Base-by-base conservation (phyloP, 30 jellyfish, hydroid and myxozoan genomes). In the Turritopsis dohrnii region DNA sequence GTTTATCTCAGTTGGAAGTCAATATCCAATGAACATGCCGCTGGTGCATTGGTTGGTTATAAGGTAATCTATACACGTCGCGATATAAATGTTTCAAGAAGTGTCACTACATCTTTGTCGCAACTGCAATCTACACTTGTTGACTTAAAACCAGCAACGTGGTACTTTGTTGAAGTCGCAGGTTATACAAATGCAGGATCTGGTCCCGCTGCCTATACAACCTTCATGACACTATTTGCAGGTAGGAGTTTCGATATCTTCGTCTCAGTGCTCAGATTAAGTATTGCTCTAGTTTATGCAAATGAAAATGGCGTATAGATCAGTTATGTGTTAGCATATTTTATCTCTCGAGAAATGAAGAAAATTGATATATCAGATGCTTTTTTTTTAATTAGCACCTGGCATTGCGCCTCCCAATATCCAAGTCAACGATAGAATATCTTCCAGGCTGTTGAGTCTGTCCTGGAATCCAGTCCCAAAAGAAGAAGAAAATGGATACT, bases 391-490 rank as follows among this genome's bases (percentile, higher is more conserved):
- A 3, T 3, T 69, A 69, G 77, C 77, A 69, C 77, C 77, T 7
- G 77, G 77, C 9, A 21, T 69, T 0, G 4, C 77, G 9, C 77
- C 77, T n/a, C 77, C 77, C 77, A 27, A 69, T 69, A 27, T 69
- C 22, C 8, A 23, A n/a, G 28, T 23, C 17, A 27, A 69, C 0
- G 77, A 69, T 69, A 69, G 77, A 69, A n/a, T 69, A n/a, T 69
- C 77, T 5, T 8, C 83, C 18, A 22, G 17, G 18, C 60, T 22
- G 25, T 8, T 75, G 25, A 8, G 41, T 21, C 25, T 75, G 8
- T n/a, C 83, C 25, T 75, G 83, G 83, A 21, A 75, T 75, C 66
- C 66, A n/a, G 41, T 75, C 25, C 83, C 83, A 13, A 29, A 17
- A 31, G 75, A 75, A 16, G 66, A 75, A 41, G 83, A 26, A 16